These are phyloP conservation scores for Indicator maculatus DNA, from an alignment of 2,113 vertebrate species.

Conservation along the genomic window DNA sequence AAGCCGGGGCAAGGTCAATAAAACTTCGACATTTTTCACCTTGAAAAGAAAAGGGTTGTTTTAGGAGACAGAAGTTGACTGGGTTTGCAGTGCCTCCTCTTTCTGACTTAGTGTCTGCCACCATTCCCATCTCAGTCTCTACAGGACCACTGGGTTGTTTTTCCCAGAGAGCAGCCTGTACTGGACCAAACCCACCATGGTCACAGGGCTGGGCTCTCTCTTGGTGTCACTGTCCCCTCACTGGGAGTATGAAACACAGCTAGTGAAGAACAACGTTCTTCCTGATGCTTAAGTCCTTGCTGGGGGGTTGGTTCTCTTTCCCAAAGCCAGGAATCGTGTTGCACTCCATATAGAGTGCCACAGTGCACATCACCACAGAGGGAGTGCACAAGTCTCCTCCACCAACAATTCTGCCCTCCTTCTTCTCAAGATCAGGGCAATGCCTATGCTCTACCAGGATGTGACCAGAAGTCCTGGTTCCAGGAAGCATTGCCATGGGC, in stretches of 20 bases:
- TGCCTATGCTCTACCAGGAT: neutral
- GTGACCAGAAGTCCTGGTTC: neutral
- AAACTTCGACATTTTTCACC: conserved; percentile 98
- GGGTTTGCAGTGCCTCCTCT: neutral
- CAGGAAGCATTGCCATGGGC: neutral
- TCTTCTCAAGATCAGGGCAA: accelerated
- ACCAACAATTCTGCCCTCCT: neutral
- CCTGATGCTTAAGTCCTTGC: neutral
- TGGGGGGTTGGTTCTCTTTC: neutral
- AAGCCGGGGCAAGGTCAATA: conserved; percentile 96
- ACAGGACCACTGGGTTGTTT: accelerated
- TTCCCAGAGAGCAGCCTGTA: neutral
- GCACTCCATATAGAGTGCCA: neutral
- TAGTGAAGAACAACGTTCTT: neutral
- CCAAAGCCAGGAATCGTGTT: neutral
- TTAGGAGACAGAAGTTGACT: neutral
- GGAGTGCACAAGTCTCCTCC: neutral
- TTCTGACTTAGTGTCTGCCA: neutral
- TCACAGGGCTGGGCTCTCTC: neutral
- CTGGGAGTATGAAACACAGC: accelerated
- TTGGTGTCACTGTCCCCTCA: too few relatives aligned
- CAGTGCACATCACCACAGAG: neutral
- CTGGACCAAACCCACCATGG: accelerated
- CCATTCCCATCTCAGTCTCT: neutral
- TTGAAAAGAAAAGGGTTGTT: conserved; percentile 70